Percentiles rank a stretch among this genome's conserved stretches.
Conservation (phyloP, 1,140 invertebrate genomes). For the Magallana gigas region DNA sequence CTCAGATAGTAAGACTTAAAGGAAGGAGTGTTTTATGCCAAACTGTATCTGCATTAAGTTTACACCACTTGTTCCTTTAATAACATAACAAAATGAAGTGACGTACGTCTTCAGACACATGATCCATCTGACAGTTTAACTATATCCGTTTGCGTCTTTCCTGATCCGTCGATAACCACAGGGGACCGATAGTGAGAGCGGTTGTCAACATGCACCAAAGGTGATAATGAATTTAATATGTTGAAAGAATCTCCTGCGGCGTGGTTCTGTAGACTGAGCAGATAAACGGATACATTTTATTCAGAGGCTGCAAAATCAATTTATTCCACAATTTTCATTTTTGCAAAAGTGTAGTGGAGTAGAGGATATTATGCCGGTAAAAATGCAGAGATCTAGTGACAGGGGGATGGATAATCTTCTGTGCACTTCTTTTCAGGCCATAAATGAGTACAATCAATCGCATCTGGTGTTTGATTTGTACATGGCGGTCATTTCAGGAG, state of each 20-base stretch:
- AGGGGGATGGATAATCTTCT: conserved; percentile 33
- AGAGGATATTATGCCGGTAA: conserved; percentile 6
- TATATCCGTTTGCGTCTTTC: conserved; percentile 24
- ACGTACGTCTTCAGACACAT: not conserved
- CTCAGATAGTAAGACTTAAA: too few relatives aligned
- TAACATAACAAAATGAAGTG: not conserved
- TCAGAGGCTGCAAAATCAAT: not conserved
- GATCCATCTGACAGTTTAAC: not conserved
- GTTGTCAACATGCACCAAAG: conserved; percentile 30
- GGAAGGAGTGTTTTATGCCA: not conserved
- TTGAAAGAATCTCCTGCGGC: not conserved
- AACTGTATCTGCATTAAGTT: not conserved
- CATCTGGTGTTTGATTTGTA: conserved; percentile 73
- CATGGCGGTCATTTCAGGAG: conserved; percentile 66
- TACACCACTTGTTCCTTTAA: not conserved
- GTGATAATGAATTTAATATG: conserved; percentile 34
- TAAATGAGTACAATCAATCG: conserved; percentile 72
- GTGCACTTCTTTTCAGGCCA: conserved; percentile 71
- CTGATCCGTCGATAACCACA: conserved; percentile 31
- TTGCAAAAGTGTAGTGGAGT: not conserved
- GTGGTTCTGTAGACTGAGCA: not conserved
- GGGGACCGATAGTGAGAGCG: conserved; percentile 6
- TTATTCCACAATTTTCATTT: not conserved
- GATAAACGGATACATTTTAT: not conserved
- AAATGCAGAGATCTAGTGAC: conserved; percentile 28